Conservation (phyloP, 2,888 invertebrate species). For the Luffia ferchaultella region DNA sequence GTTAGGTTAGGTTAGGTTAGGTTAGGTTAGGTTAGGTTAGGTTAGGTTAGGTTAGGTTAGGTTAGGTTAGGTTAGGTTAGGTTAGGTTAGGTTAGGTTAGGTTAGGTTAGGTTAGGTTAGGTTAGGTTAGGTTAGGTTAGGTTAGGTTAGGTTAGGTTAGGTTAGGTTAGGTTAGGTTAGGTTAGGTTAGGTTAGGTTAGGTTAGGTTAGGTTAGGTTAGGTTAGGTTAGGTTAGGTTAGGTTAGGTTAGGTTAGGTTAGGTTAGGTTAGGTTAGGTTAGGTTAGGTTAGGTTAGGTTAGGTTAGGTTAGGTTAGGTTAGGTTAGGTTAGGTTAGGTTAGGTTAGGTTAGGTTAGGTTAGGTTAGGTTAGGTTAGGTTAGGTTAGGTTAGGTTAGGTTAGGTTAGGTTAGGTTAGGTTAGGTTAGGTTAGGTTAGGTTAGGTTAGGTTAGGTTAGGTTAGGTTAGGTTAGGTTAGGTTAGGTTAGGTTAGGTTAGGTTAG, state of each 20-base stretch:
- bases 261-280: conserved; percentile 7
- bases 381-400: conserved; percentile 9
- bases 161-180: conserved; percentile 10
- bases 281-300: conserved; percentile 8
- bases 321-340: conserved; percentile 9
- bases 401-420: conserved; percentile 10
- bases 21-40: conserved; percentile 9
- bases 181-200: conserved; percentile 11
- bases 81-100: conserved; percentile 10
- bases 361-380: conserved; percentile 10
- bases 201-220: conserved; percentile 11
- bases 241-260: conserved; percentile 7
- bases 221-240: conserved; percentile 9
- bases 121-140: conserved; percentile 10
- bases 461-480: conserved; percentile 10
- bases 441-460: conserved; percentile 10
- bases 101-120: conserved; percentile 9
- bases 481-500: conserved; percentile 10
- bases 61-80: conserved; percentile 10
- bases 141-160: conserved; percentile 10
- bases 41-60: conserved; percentile 11
- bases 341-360: conserved; percentile 10
- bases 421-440: conserved; percentile 10
- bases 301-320: conserved; percentile 7
- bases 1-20: conserved; percentile 9